phyloP scores from a whole-genome alignment of 2,113 vertebrate genomes.

The Clarias macrocephalus region DNA sequence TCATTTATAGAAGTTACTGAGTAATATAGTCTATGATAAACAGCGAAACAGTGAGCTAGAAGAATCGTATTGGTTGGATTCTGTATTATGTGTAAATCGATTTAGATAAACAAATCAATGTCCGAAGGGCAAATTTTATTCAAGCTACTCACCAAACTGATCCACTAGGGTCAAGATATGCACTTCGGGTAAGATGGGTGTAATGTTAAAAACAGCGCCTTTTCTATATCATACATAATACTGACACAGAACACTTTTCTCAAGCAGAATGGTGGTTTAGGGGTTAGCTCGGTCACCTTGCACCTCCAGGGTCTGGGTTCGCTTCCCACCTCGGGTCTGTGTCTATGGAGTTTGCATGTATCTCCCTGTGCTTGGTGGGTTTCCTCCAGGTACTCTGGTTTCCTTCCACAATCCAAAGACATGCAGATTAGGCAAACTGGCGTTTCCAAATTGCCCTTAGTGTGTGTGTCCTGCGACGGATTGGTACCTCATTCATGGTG shows the following conservation, averaged over 20 bases:
- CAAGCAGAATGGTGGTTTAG: too few species aligned
- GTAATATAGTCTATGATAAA: neutral
- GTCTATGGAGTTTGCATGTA: too few species aligned
- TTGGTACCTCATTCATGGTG: too few species aligned
- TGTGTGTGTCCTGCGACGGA: too few species aligned
- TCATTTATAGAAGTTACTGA: neutral
- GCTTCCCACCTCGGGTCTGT: too few species aligned
- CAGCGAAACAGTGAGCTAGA: neutral
- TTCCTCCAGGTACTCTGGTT: too few species aligned
- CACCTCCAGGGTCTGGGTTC: too few species aligned
- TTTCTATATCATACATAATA: neutral
- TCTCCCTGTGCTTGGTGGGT: too few species aligned
- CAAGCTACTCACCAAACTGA: neutral
- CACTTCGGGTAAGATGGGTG: neutral
- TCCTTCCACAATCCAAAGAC: too few species aligned
- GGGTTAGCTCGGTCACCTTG: too few species aligned
- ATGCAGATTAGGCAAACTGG: too few species aligned
- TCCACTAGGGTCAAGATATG: neutral
- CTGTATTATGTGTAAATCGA: neutral
- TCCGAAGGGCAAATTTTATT: neutral
- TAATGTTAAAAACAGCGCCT: neutral
- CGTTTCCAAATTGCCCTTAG: too few species aligned
- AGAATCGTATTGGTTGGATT: neutral
- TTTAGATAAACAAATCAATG: neutral
- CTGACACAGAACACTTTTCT: neutral